Percentiles rank a stretch among this genome's conserved stretches.
Conservation (phyloP, 2,888 invertebrate genomes). For the Taphrorychus bicolor region DNA sequence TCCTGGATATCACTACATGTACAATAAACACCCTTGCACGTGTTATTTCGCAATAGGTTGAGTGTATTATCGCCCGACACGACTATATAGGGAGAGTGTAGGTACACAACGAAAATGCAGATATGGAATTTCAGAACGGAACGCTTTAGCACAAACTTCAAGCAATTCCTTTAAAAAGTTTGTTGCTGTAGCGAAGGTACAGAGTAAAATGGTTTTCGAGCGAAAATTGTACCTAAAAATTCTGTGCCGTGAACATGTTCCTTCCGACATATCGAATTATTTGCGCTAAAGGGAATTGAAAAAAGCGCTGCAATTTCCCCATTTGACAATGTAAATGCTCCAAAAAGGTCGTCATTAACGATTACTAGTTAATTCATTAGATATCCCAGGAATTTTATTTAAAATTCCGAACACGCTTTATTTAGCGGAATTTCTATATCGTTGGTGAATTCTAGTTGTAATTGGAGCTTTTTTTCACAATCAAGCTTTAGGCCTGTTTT, state of each 20-base stretch:
- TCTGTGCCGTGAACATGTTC: background rate
- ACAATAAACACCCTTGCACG: background rate
- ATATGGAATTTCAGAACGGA: slow-evolving; percentile 2
- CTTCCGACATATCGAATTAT: background rate
- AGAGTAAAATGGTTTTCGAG: background rate
- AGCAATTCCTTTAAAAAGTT: background rate
- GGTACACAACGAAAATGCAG: slow-evolving; percentile 3
- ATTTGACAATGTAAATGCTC: background rate
- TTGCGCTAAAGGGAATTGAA: background rate
- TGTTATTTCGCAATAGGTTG: background rate
- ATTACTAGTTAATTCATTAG: background rate
- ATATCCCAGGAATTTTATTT: background rate
- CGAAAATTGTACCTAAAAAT: background rate
- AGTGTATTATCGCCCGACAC: background rate
- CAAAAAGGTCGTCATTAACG: background rate
- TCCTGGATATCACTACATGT: background rate
- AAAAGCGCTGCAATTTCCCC: background rate
- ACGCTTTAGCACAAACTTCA: background rate
- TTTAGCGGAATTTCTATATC: too few species aligned
- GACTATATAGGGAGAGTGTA: background rate
- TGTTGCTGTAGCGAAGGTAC: background rate
- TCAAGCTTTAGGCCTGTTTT: too few species aligned
- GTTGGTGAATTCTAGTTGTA: too few species aligned
- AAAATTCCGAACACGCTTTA: background rate
- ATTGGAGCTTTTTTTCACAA: too few species aligned